These are phyloP conservation scores for Clarias laeviceps DNA, from an alignment of 2,797 vertebrate species.

Conservation along the genomic window DNA sequence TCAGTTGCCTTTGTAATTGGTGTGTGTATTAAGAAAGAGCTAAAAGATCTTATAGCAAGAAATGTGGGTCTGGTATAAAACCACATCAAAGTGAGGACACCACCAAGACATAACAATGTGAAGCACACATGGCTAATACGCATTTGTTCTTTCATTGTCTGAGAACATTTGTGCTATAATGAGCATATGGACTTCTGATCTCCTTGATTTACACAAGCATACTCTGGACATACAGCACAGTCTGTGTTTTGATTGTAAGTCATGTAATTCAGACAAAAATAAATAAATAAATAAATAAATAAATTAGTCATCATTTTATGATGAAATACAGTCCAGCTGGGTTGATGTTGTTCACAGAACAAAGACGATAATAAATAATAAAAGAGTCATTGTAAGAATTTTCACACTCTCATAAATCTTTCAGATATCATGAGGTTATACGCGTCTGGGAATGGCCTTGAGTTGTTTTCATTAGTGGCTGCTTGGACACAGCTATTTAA, in stretches of 20 bases:
- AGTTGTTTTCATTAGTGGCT: background rate
- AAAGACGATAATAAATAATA: background rate
- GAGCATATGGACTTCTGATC: conserved; percentile 4
- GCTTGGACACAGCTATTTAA: background rate
- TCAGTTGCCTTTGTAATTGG: background rate
- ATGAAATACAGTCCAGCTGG: background rate
- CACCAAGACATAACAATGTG: conserved; percentile 30
- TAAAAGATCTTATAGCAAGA: conserved; percentile 18
- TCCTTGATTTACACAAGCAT: background rate
- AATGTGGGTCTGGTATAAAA: conserved; percentile 5
- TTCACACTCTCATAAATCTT: background rate
- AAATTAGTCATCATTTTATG: background rate
- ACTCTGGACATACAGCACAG: background rate
- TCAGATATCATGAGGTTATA: background rate
- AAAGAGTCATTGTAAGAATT: background rate
- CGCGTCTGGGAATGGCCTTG: background rate
- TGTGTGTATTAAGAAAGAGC: conserved; percentile 8
- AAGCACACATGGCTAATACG: background rate
- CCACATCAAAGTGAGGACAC: conserved; percentile 20
- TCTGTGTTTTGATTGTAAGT: background rate
- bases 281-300: background rate
- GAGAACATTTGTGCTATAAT: conserved; percentile 2
- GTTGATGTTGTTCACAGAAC: background rate
- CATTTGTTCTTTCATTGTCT: conserved; percentile 4
- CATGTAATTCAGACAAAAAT: background rate